Base-by-base conservation (phyloP, 2,888 invertebrate genomes). In the Campoletis raptor region DNA sequence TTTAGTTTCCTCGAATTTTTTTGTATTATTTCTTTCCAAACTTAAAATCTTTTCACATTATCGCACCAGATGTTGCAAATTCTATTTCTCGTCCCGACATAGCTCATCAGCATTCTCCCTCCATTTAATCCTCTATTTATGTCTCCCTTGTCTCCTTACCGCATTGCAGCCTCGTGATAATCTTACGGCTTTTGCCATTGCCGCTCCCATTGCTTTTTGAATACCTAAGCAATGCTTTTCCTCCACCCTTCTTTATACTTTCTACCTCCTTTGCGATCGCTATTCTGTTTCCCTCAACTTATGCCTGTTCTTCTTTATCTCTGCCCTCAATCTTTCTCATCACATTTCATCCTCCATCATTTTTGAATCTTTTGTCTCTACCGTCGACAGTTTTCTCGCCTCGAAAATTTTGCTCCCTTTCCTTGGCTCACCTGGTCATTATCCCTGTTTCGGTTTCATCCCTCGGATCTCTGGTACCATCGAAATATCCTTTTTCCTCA, bases 401-500 rank as follows among this genome's bases (percentile, higher is more conserved):
- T 40, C n/a, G 37, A 67, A 61, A 30, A 61, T 30, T 30, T 37
- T 18, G 37, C 37, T 40, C 18, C 37, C 40, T 67, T 67, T 40
- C 40, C 37, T n/a, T 37, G 2, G 37, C 37, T 40, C 40, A 67
- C 66, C 66, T 67, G 21, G 61, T 61, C 61, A 61, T 61, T 61
- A 61, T 61, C 61, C 6, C 61, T 15, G 61, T 15, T 61, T 61
- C 7, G 40, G 66, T 67, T 40, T n/a, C 37, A n/a, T 9, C 12
- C n/a, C 66, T 21, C 8, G 2, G 4, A 9, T 66, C 66, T 37
- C 66, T n/a, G 66, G n/a, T 12, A 40, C 37, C n/a, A 8, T 67
- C 40, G 66, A 67, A 40, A 40, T 40, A 37, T 67, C 66, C 66
- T 67, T 67, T 67, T 67, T 37, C 66, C n/a, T 67, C 40, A 67